These are phyloP conservation scores for Boulengeromyrus knoepffleri DNA, from an alignment of 2,113 vertebrate species.

Conservation along the genomic window DNA sequence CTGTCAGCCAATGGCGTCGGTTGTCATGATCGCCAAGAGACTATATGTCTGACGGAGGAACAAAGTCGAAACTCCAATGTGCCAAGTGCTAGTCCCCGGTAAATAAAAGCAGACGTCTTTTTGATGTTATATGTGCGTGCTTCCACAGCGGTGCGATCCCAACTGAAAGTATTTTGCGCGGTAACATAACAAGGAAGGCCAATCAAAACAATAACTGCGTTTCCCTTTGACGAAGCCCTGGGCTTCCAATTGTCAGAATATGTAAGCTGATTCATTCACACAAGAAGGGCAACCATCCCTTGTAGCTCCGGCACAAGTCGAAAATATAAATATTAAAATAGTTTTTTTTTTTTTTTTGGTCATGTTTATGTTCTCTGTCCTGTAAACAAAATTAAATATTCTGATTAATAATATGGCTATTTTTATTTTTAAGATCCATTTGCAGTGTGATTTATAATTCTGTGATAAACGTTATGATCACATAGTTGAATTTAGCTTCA, in stretches of 20 bases:
- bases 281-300: slow-evolving; percentile 61
- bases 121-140: slow-evolving; percentile 52
- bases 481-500: slow-evolving; percentile 13
- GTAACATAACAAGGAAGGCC: slow-evolving; percentile 50
- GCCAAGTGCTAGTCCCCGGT: slow-evolving; percentile 51
- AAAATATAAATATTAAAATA: slow-evolving; percentile 43
- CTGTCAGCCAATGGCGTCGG: slow-evolving; percentile 33
- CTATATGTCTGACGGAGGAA: slow-evolving; percentile 30
- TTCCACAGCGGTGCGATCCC: slow-evolving; percentile 52
- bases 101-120: slow-evolving; percentile 60
- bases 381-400: slow-evolving; percentile 17
- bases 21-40: slow-evolving; percentile 48
- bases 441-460: neutral
- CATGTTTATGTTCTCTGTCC: slow-evolving; percentile 30
- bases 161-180: slow-evolving; percentile 58
- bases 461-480: slow-evolving; percentile 5
- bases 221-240: slow-evolving; percentile 59
- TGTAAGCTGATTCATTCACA: slow-evolving; percentile 62
- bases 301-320: slow-evolving; percentile 49
- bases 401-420: slow-evolving; percentile 18
- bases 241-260: slow-evolving; percentile 56
- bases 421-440: neutral
- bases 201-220: slow-evolving; percentile 58
- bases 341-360: slow-evolving; percentile 10
- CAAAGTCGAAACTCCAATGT: slow-evolving; percentile 33